phyloP scores from a whole-genome alignment of 2,797 vertebrate genomes.

The Distichodus sexfasciatus region DNA sequence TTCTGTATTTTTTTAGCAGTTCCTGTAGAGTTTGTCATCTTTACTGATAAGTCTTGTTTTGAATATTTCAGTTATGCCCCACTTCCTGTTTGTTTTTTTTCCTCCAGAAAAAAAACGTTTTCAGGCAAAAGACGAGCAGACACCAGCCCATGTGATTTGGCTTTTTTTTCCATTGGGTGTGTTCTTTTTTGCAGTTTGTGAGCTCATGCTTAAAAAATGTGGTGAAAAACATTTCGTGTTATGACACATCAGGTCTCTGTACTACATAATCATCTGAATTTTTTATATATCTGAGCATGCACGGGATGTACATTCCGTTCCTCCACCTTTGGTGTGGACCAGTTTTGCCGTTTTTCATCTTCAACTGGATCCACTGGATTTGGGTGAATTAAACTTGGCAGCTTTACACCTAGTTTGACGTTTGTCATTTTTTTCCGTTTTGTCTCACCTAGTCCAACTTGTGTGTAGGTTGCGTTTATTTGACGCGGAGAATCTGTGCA shows the following conservation, averaged over 20 bases:
- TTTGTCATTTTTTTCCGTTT: background rate
- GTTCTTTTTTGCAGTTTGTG: slow-evolving; percentile 77
- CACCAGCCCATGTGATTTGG: slow-evolving; percentile 37
- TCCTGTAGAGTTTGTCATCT: background rate
- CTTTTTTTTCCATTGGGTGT: slow-evolving; percentile 84
- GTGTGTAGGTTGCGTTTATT: background rate
- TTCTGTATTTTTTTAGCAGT: background rate
- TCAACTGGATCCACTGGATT: slow-evolving; percentile 16
- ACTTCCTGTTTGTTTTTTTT: background rate
- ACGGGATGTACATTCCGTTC: slow-evolving; percentile 54
- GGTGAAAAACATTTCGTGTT: slow-evolving; percentile 95
- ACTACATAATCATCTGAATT: slow-evolving; percentile 84
- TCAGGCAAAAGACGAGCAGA: background rate
- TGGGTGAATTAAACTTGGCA: slow-evolving; percentile 60
- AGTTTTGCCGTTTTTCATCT: slow-evolving; percentile 2
- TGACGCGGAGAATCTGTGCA: slow-evolving; percentile 1
- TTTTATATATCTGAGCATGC: slow-evolving; percentile 58
- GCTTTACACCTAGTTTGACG: slow-evolving; percentile 61
- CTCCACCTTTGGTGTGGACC: background rate
- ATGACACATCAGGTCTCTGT: slow-evolving; percentile 89
- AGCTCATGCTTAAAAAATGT: slow-evolving; percentile 95
- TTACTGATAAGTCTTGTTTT: too few relatives aligned
- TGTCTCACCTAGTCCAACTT: background rate
- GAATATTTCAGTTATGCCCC: background rate
- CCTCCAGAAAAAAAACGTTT: background rate